Percentiles rank a stretch among this genome's conserved stretches.
These are phyloP conservation scores for Thecophora atra DNA, from an alignment of 2,888 invertebrate genomes.

Conservation along the genomic window DNA sequence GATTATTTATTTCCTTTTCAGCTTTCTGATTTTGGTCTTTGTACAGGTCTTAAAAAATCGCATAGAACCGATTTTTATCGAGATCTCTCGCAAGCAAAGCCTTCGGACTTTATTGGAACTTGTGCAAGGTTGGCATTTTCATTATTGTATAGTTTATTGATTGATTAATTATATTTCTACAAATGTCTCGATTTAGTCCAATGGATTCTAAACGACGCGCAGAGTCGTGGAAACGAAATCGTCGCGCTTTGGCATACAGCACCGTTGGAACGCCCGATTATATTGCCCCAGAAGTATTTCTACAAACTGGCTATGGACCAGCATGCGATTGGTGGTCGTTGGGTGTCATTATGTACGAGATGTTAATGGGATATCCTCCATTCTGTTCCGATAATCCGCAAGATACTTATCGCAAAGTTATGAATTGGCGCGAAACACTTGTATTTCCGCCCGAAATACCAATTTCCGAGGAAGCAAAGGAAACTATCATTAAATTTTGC, in stretches of 20 bases:
- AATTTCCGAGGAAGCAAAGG: constrained; percentile 96
- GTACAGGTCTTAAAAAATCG: constrained; percentile 98
- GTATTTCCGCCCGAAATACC: constrained; percentile 99
- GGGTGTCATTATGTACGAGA: constrained; percentile 99
- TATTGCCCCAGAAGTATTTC: constrained; percentile 98
- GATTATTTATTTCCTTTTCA: constrained; percentile 41
- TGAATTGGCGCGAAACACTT: constrained; percentile 99
- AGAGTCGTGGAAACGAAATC: constrained; percentile 98
- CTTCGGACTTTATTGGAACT: constrained; percentile 84
- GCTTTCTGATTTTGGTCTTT: constrained; percentile 96
- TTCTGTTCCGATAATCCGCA: constrained; percentile 93
- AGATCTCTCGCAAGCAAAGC: constrained; percentile 95
- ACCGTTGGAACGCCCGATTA: constrained; percentile 99
- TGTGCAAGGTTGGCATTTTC: constrained; percentile 61
- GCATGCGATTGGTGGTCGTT: constrained; percentile 99
- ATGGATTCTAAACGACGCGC: constrained; percentile 98
- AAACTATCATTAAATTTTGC: constrained; percentile 95
- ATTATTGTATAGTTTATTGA: not conserved
- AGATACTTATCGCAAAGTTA: constrained; percentile 79
- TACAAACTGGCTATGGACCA: constrained; percentile 97
- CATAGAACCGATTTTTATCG: constrained; percentile 99
- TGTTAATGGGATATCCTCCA: constrained; percentile 99
- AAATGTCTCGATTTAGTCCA: constrained; percentile 69
- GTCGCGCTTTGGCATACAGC: constrained; percentile 92
- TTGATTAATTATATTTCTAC: too few species aligned